Evolutionary conservation across 2,888 invertebrate species (phyloP).

Genomic region (Synergus umbraculus): DNA sequence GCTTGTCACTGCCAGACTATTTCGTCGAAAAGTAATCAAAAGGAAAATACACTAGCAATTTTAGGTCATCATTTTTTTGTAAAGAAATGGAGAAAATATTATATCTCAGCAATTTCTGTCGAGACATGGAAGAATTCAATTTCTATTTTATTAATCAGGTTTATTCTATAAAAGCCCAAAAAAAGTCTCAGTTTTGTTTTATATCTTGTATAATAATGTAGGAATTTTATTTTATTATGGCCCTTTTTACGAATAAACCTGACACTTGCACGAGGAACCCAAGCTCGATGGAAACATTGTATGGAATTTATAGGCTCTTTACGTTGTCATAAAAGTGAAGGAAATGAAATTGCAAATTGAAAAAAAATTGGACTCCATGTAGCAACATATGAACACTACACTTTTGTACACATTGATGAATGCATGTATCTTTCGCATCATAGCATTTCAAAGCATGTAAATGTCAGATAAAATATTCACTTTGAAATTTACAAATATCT

Average conservation of each 20-base stretch:
- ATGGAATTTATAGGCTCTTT: constrained; percentile 59
- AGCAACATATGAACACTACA: background rate
- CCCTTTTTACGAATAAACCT: background rate
- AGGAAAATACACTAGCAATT: background rate
- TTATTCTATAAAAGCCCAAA: background rate
- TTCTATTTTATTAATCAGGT: too few relatives aligned
- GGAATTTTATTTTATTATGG: background rate
- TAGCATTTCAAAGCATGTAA: too few relatives aligned
- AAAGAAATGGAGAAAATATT: too few relatives aligned
- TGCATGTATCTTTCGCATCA: too few relatives aligned
- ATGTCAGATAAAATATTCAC: too few relatives aligned
- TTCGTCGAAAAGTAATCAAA: background rate
- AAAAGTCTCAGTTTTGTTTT: background rate
- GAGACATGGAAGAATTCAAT: too few relatives aligned
- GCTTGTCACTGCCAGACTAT: background rate
- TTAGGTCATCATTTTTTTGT: too few relatives aligned
- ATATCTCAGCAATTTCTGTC: too few relatives aligned
- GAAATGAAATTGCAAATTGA: constrained; percentile 62
- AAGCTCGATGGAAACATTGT: constrained; percentile 15
- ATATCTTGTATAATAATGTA: constrained; percentile 4
- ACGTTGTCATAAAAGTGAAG: constrained; percentile 55
- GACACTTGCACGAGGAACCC: background rate
- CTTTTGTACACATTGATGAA: too few relatives aligned
- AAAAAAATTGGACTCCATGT: constrained; percentile 43
- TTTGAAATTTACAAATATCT: too few relatives aligned